Base-by-base conservation (phyloP, 1,140 invertebrate species). In the Trichonephila inaurata region DNA sequence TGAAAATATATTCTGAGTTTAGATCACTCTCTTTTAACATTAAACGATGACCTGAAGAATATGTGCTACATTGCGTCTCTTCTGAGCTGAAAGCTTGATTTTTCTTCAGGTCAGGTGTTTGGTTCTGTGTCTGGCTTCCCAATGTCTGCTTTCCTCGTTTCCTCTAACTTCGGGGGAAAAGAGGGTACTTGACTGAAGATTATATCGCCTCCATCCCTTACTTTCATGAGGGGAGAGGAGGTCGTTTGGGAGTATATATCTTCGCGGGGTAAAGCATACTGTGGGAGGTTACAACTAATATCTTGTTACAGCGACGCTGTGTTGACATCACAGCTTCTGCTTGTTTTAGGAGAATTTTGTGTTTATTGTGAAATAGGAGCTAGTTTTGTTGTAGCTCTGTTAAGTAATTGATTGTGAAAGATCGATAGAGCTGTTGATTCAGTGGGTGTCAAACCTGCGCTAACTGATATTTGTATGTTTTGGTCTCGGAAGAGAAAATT, bases 301-400 rank as follows among this genome's bases (percentile, higher is more conserved):
- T 85, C 83, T 58, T 85, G 83, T 85, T 85, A 85, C 83, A 85
- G 83, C 6, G 28, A 19, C 51, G 24, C 44, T 14, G 14, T 60
- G 83, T 85, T 85, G 83, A 58, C 83, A 61, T 77, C 72, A 60
- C n/a, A 28, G 33, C 83, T 21, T 61, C 83, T 85, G 83, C 83
- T 85, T 85, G 58, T 85, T 85, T 81, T 85, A 24, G 58, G 4
- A n/a, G n/a, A n/a, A n/a, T n/a, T n/a, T n/a, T n/a, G 51, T 85
- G 83, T 85, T 85, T 58, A n/a, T 60, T 21, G n/a, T 81, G 18
- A 51, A 61, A n/a, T 10, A 24, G 5, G 21, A 85, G 83, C 72
- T 33, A 77, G 72, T 77, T 77, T 77, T 1, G 28, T 18, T 40
- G 72, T 77, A 28, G 2, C 33, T 0, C 14, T 16, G 18, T 18